Percentiles rank a stretch among this genome's conserved stretches.
Conservation (phyloP, 2,113 vertebrate genomes). For the Pterophyllum scalare region DNA sequence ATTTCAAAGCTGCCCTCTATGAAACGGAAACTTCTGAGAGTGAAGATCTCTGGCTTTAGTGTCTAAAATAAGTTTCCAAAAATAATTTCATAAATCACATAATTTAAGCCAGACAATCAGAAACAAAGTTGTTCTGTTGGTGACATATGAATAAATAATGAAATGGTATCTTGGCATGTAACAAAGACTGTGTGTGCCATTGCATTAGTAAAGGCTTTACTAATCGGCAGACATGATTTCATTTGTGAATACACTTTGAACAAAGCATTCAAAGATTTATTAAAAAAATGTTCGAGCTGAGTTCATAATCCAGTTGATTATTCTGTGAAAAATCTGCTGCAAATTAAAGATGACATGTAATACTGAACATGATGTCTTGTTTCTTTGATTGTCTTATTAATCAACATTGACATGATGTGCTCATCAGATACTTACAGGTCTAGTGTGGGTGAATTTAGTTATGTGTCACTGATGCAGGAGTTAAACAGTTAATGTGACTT, state of each 20-base stretch:
- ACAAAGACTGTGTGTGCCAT: constrained; percentile 50
- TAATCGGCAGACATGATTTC: constrained; percentile 61
- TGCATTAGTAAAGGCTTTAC: constrained; percentile 72
- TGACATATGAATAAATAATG: constrained; percentile 68
- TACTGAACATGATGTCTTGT: constrained; percentile 59
- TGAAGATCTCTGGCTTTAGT: not conserved
- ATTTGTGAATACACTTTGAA: constrained; percentile 62
- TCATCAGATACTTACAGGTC: constrained; percentile 52
- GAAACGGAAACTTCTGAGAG: not conserved
- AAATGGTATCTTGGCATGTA: constrained; percentile 58
- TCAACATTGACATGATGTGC: constrained; percentile 54
- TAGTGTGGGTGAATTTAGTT: constrained; percentile 60
- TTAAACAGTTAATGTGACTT: constrained; percentile 63
- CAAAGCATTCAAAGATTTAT: constrained; percentile 55
- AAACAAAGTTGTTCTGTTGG: constrained; percentile 56
- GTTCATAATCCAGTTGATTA: constrained; percentile 52
- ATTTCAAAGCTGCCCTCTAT: not conserved
- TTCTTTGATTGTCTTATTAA: constrained; percentile 65
- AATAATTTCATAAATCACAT: constrained; percentile 13
- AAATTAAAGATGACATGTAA: constrained; percentile 62
- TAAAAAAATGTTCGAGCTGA: constrained; percentile 37
- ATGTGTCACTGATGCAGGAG: constrained; percentile 65
- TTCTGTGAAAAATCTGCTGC: constrained; percentile 20
- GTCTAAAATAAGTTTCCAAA: not conserved
- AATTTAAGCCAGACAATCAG: constrained; percentile 63